Base-by-base conservation (phyloP, 2,797 vertebrate genomes). In the Nannoperca obscura region DNA sequence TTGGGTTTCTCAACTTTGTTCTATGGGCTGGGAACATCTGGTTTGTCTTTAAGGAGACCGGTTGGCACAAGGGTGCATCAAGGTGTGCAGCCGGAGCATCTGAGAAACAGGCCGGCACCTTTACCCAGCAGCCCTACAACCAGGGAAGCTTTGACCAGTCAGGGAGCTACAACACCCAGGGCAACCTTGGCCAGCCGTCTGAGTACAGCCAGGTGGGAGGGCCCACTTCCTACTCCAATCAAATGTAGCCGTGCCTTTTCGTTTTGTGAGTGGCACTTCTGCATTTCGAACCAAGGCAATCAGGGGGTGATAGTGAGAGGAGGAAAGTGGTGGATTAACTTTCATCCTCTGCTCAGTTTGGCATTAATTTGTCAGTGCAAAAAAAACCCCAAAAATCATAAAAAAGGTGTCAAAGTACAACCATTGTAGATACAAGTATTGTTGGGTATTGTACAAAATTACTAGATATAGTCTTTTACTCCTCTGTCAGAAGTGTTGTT, bases 1-100 rank as follows among this genome's bases (percentile, higher is more conserved):
- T 99, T 87, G 98, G 98, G 74, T 99, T 97, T 94, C 96, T 99
- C 89, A 99, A 99, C 95, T 99, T 99, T 86, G 96, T 99, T 77
- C 96, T 99, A 30, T 99, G 98, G 98, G 98, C 98, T 82, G 98
- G 98, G 86, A 99, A 99, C 93, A 99, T 99, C 92, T 99, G 98
- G 98, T 99, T 99, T 92, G 98, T 99, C 90, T 99, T 99, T 90
- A 99, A 99, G 93, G 98, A 99, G 94, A 99, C 98, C 0, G 92
- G 96, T 71, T 99, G 98, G 98, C 98, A 99, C 80, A 97, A 97
- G 86, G 97, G 96, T 19, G 90, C 95, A 47, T 95, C 96, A 40
- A 94, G 95, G 70, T 95, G 97, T 19, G 50, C 96, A 30, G 87
- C 90, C 0, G 95, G 95, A 0, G 82, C 95, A 20, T 92, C 96